These are phyloP conservation scores for Amblyjoppa proteus DNA, from an alignment of 2,888 invertebrate species.

Conservation along the genomic window DNA sequence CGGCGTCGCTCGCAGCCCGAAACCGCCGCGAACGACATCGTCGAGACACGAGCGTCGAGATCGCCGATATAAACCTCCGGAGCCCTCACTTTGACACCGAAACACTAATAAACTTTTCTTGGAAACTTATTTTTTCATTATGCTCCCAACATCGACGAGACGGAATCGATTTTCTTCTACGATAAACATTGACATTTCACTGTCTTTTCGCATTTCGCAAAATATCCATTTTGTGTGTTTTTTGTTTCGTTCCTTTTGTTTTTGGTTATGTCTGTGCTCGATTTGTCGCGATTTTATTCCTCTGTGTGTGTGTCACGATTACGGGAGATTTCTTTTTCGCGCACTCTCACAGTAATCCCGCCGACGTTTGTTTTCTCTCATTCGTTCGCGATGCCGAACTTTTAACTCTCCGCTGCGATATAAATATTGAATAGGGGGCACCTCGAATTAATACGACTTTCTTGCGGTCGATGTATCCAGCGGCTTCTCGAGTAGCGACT, in stretches of 20 bases:
- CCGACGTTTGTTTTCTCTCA: conserved; percentile 7
- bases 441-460: conserved; percentile 28
- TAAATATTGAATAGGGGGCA: conserved; percentile 55
- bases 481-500: conserved; percentile 7
- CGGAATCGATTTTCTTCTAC: background rate
- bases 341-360: conserved; percentile 47
- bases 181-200: background rate
- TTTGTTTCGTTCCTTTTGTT: background rate
- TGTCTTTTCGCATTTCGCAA: background rate
- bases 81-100: background rate
- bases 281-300: conserved; percentile 41
- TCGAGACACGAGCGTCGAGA: conserved; percentile 75
- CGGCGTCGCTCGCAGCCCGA: conserved; percentile 65
- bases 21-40: conserved; percentile 65
- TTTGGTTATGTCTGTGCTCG: background rate
- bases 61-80: conserved; percentile 61
- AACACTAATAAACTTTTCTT: background rate
- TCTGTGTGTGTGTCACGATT: background rate
- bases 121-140: background rate
- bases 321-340: conserved; percentile 9
- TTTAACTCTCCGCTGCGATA: conserved; percentile 26
- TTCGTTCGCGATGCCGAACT: background rate
- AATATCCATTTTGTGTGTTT: background rate
- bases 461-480: conserved; percentile 28
- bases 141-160: background rate